Evolutionary conservation across 2,797 vertebrate genomes (phyloP), one percentile per base, ranked within the genome.

Genomic region (Holocentrus rufus): DNA sequence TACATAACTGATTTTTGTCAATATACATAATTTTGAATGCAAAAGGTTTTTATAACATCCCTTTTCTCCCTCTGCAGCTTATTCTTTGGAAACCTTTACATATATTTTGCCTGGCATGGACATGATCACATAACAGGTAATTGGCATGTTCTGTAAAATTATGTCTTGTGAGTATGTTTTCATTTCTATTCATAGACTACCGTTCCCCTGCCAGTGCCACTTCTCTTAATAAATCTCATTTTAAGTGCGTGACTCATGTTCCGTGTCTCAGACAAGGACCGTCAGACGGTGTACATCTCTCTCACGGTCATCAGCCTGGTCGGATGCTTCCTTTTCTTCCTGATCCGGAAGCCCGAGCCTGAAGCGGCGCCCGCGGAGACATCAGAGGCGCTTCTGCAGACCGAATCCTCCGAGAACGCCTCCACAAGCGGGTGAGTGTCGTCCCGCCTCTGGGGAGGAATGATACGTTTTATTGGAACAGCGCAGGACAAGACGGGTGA

Each of bases 71-170:
- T 80, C 54, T 83, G 25, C 92, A 99, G 98, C 90, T 93, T 99
- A 69, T 96, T 99, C 88, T 99, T 99, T 90, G 98, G 98, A 53
- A 99, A 99, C 74, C 92, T 99, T 2, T 99, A 97, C 69, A 97
- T 99, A 74, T 99, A 98, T 87, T 88, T 95, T 0, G 95, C 96
- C 59, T 99, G 98, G 98, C 96, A 94, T 61, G 96, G 97, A 53
- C 97, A 99, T 82, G 93, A 79, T 22, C 94, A 93, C 15, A 98
- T 99, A 87, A 95, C 95, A 88, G 96, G 98, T 99, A 69, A 30
- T 78, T 55, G 0, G 18, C 5, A 1, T 4, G 1, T 22, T 42
- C 23, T 0, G 9, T 7, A 4, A 22, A 4, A 7, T 4, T 47
- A 50, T 53, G 47, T 15, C 7, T 63, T 13, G 4, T 6, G 4